Percentiles rank a stretch among this genome's conserved stretches.
phyloP scores from a whole-genome alignment of 2,888 invertebrate genomes.

The Eudasyphora cyanicolor region DNA sequence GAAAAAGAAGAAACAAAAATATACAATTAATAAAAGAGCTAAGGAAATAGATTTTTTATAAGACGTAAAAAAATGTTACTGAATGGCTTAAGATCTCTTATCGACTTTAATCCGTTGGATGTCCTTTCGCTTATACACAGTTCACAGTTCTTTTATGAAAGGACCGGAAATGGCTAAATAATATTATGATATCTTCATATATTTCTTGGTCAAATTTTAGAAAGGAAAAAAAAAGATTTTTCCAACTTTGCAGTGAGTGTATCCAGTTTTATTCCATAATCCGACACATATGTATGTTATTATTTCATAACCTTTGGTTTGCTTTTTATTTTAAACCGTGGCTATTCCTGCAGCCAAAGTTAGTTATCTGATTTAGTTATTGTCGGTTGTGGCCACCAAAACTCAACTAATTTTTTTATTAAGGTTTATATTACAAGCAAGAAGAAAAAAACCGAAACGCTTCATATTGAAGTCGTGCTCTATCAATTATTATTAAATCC shows the following conservation, averaged over 20 bases:
- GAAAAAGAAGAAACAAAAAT: constrained; percentile 46
- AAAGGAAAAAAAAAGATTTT: constrained; percentile 52
- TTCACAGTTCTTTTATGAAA: too few species aligned
- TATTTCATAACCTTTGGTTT: constrained; percentile 37
- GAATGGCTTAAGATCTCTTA: not conserved
- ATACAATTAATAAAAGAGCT: constrained; percentile 7
- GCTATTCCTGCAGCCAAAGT: not conserved
- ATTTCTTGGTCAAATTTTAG: too few species aligned
- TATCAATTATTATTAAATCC: constrained; percentile 45
- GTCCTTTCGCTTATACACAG: too few species aligned
- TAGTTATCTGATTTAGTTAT: constrained; percentile 46
- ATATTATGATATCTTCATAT: too few species aligned
- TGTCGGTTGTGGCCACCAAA: constrained; percentile 15
- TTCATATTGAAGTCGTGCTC: constrained; percentile 25
- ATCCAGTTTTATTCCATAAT: not conserved
- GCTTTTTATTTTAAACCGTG: not conserved
- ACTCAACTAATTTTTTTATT: constrained; percentile 47
- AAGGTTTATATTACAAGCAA: constrained; percentile 39
- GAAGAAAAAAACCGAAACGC: too few species aligned
- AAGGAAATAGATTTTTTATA: not conserved
- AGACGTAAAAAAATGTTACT: not conserved
- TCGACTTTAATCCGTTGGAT: not conserved
- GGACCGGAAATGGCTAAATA: too few species aligned
- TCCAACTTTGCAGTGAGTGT: constrained; percentile 31
- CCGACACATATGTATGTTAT: constrained; percentile 30